Conservation (phyloP, 2,888 invertebrate genomes). For the Mythimna vitellina region DNA sequence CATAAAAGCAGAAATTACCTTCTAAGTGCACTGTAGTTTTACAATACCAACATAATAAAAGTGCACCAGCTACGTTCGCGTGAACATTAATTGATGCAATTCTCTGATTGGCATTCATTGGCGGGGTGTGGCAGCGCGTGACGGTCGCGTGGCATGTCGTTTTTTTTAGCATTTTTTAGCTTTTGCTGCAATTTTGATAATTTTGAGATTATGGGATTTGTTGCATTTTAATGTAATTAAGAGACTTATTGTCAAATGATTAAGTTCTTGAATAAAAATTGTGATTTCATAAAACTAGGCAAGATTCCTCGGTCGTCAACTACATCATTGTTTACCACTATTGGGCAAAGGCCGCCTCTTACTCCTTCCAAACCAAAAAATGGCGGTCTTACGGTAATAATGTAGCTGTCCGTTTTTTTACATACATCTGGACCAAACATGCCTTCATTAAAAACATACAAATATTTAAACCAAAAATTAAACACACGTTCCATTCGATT, state of each 20-base stretch:
- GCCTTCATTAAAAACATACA: constrained; percentile 31
- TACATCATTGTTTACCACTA: background rate
- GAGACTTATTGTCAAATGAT: background rate
- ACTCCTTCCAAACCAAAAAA: background rate
- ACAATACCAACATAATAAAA: constrained; percentile 28
- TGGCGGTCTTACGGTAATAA: background rate
- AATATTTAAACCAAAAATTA: constrained; percentile 53
- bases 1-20: background rate
- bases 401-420: background rate
- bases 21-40: constrained; percentile 25
- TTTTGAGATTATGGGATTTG: constrained; percentile 31
- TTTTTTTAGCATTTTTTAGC: constrained; percentile 31
- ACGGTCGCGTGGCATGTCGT: constrained; percentile 38
- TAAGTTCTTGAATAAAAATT: background rate
- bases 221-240: constrained; percentile 26
- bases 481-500: constrained; percentile 68
- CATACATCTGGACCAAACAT: background rate
- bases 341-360: no score
- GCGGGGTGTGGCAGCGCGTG: constrained; percentile 57
- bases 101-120: constrained; percentile 68
- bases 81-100: constrained; percentile 74
- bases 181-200: constrained; percentile 9
- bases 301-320: no score
- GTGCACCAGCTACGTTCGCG: constrained; percentile 55
- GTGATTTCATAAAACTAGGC: no score